A percentile compares a stretch with the other conserved stretches of the same genome.
phyloP scores from a whole-genome alignment of 2,113 vertebrate species.

The Aptenodytes patagonicus region DNA sequence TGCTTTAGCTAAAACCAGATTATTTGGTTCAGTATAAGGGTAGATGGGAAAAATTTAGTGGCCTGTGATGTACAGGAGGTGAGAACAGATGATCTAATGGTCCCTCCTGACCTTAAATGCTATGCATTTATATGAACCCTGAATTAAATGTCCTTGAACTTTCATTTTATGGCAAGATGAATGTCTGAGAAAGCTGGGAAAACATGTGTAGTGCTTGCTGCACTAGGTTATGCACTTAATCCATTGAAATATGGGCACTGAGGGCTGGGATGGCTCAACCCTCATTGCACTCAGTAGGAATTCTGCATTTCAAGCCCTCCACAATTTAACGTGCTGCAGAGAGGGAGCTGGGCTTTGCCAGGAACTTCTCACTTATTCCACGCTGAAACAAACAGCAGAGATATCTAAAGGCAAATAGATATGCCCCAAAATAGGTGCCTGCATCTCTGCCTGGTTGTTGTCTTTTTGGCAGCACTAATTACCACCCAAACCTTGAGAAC shows the following conservation, averaged over 20 bases:
- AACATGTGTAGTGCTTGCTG: background rate
- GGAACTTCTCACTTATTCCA: background rate
- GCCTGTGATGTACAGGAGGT: background rate
- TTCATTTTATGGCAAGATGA: background rate
- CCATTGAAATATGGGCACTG: background rate
- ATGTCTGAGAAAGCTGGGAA: background rate
- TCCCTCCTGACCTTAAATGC: background rate
- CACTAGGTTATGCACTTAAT: background rate
- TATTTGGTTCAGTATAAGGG: background rate
- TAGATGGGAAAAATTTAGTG: background rate
- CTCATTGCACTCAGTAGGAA: background rate
- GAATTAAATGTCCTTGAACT: conserved; percentile 13
- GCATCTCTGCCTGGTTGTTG: background rate
- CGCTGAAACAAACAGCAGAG: background rate
- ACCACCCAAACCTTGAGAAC: background rate
- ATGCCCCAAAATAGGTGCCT: background rate
- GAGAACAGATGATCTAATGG: background rate
- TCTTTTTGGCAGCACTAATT: background rate
- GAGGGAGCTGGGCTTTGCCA: background rate
- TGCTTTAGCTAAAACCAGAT: background rate
- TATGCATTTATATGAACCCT: background rate
- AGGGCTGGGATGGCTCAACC: background rate
- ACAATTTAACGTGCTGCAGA: background rate
- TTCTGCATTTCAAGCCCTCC: background rate
- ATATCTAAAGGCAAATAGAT: background rate